phyloP scores from a whole-genome alignment of 2,113 vertebrate genomes.

The Takifugu bimaculatus region DNA sequence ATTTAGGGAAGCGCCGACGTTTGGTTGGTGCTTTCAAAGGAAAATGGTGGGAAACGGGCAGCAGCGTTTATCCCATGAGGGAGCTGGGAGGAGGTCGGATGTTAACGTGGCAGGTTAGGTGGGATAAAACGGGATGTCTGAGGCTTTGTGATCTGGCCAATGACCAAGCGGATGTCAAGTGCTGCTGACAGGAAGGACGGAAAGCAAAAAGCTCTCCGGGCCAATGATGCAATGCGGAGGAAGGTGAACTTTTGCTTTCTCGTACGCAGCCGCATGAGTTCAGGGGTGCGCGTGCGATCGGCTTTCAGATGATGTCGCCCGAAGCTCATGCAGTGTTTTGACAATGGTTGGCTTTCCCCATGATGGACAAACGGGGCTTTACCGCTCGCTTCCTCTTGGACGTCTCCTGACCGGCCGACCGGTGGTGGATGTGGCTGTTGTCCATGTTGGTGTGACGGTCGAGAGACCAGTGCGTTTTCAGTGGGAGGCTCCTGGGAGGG shows the following conservation, averaged over 20 bases:
- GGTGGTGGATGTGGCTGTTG: constrained; percentile 68
- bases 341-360: constrained; percentile 69
- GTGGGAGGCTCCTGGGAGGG: constrained; percentile 65
- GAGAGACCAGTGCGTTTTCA: constrained; percentile 71
- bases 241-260: constrained; percentile 61
- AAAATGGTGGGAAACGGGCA: constrained; percentile 61
- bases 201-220: constrained; percentile 54
- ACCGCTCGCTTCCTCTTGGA: constrained; percentile 77
- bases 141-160: constrained; percentile 76
- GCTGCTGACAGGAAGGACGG: constrained; percentile 49
- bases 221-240: constrained; percentile 64
- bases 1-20: constrained; percentile 17
- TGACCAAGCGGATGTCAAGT: constrained; percentile 76
- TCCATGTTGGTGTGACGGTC: constrained; percentile 67
- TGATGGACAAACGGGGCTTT: constrained; percentile 69
- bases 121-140: constrained; percentile 51
- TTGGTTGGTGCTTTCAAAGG: constrained; percentile 34
- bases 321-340: constrained; percentile 76
- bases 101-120: constrained; percentile 58
- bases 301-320: constrained; percentile 57
- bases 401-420: constrained; percentile 64
- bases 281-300: constrained; percentile 47
- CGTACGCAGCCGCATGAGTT: constrained; percentile 65
- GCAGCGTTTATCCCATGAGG: constrained; percentile 64
- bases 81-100: constrained; percentile 68